A percentile compares a stretch with the other conserved stretches of the same genome.
Conservation (phyloP, 2,888 invertebrate species). For the Eremobia ochroleuca region DNA sequence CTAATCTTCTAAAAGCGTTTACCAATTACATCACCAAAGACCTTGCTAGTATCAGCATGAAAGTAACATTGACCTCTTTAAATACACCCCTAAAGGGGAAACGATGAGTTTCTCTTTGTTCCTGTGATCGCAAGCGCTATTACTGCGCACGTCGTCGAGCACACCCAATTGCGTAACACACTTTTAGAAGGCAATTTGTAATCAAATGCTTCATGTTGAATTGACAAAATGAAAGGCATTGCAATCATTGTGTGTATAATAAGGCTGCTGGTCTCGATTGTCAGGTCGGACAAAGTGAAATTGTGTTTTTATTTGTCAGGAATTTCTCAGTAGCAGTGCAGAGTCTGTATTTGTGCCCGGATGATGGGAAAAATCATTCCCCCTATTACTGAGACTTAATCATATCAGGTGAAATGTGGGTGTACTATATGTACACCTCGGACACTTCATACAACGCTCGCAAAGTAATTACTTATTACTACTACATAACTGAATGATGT, state of each 20-base stretch:
- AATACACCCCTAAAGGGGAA: background rate
- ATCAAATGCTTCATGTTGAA: too few relatives aligned
- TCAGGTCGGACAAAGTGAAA: background rate
- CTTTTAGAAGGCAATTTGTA: too few relatives aligned
- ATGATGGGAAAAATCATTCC: background rate
- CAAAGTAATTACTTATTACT: too few relatives aligned
- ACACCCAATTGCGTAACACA: too few relatives aligned
- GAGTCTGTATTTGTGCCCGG: background rate
- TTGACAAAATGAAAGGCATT: too few relatives aligned
- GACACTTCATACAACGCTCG: too few relatives aligned
- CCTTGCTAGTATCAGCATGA: background rate
- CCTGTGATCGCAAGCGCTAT: background rate
- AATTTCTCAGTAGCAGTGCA: background rate
- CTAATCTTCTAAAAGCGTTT: conserved; percentile 24
- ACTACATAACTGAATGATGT: too few relatives aligned
- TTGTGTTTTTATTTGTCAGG: background rate
- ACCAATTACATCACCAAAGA: conserved; percentile 21
- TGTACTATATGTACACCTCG: too few relatives aligned
- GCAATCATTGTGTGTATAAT: too few relatives aligned
- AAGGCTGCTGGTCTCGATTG: background rate
- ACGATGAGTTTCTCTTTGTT: background rate
- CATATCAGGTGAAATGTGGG: too few relatives aligned
- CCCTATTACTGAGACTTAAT: too few relatives aligned
- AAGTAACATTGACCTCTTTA: background rate
- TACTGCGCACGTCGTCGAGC: background rate